These are phyloP conservation scores for Dasypus novemcinctus DNA, from an alignment of 2,113 vertebrate genomes.

Conservation along the genomic window DNA sequence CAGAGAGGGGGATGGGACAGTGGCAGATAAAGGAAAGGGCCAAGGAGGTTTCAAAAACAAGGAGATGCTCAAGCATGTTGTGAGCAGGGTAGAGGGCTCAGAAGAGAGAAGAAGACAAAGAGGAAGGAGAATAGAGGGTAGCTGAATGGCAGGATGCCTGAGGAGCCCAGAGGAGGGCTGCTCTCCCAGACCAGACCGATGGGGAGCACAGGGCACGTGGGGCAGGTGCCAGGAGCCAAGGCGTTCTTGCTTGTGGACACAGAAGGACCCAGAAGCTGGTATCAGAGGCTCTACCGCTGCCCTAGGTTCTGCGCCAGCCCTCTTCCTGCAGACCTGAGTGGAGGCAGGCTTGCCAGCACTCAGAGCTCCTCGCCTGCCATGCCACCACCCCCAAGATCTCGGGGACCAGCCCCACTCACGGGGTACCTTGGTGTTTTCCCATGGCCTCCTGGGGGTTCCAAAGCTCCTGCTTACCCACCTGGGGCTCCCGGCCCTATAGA, in stretches of 20 bases:
- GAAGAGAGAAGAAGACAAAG: neutral
- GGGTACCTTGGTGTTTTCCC: neutral
- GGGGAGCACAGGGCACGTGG: fast-evolving
- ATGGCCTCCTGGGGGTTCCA: neutral
- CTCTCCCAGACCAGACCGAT: no score
- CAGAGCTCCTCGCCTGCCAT: fast-evolving
- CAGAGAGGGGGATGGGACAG: neutral
- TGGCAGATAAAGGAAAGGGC: no score
- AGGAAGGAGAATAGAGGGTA: neutral
- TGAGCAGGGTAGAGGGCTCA: neutral
- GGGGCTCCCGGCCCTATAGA: no score
- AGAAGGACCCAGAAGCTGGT: neutral
- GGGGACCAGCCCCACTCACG: fast-evolving
- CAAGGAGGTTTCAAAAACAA: neutral
- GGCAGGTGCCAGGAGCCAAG: neutral
- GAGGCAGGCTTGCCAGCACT: neutral
- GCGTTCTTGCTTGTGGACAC: neutral
- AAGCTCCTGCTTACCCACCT: neutral
- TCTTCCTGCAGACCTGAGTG: neutral
- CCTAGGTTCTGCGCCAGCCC: neutral
- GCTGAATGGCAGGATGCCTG: no score
- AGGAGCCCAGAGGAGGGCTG: neutral
- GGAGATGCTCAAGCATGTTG: neutral
- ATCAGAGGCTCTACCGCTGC: fast-evolving
- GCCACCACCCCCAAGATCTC: neutral